Evolutionary conservation across 2,888 invertebrate genomes (phyloP), one percentile per base, ranked within the genome.

Genomic region (Bibio marci): DNA sequence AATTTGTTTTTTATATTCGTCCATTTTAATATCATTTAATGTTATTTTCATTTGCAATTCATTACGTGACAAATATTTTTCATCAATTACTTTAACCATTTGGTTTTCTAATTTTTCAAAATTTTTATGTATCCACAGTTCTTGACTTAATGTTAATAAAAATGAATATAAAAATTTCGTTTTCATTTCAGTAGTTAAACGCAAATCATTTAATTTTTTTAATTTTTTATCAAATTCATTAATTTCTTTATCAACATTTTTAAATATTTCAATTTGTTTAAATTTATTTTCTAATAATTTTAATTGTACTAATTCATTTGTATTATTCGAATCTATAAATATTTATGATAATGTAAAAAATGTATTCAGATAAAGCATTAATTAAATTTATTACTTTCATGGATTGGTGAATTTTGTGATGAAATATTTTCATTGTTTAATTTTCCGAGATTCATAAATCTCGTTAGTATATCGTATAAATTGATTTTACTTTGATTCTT

Each of bases 81-180:
- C 59, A 41, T 70, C 67, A 12, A 78, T 72, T 56, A 68, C 68
- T 41, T 69, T 67, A 17, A 69, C 64, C 11, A 83, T 58, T 34
- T 63, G 54, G 45, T 75, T 70, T 56, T 86, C 85, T 28, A 71
- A 69, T 3, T 70, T 65, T 53, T 85, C 82, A 49, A 76, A 82
- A 31, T 76, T 72, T 49, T 76, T 77, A 11, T 85, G 56, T 14
- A 86, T 73, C 35, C 75, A 66, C 52, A 85, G 63, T 55, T 86
- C 85, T 53, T 80, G 74, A 48, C 81, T 74, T 15, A 82, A 52
- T 17, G 75, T 75, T 17, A 77, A 65, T 34, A 80, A 56, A 50
- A 70, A 73, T 22, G 77, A 50, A 44, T 76, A 71, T 40, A 80
- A 61, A 37, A 80, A 69, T 42, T 67, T 63, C 1, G 66, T 58